Base-by-base conservation (phyloP, 2,888 invertebrate species). In the Ectropis crepuscularia region DNA sequence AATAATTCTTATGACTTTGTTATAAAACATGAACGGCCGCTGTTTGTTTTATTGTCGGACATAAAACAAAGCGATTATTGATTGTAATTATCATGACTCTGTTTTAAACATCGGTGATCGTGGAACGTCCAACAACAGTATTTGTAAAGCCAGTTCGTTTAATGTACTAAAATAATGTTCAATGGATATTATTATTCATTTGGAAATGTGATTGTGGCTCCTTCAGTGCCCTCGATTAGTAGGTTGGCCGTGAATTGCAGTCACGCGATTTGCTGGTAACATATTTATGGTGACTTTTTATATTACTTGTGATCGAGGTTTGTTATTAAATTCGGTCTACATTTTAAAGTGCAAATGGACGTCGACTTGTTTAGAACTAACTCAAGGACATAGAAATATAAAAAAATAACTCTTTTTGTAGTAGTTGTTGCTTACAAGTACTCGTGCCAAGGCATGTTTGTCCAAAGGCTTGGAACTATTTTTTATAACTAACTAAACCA, bases 51-150 rank as follows among this genome's bases (percentile, higher is more conserved):
- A 73, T 61, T 49, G 39, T 28, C 6, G 16, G 39, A 39, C 47
- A 55, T 55, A 39, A 45, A 54, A 55, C 49, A 39, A 50, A 55
- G 54, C 45, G 79, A 83, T 89, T 89, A 90, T 90, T 90, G 89
- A 90, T 90, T 87, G 87, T 88, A 90, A 89, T 90, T 87, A 89
- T 86, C 82, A 87, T 87, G 85, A 86, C 83, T 83, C 82, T 59
- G 41, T 57, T 62, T 68, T 51, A 61, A 66, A 69, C 55, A 60
- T 47, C 63, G 45, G 38, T 53, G 47, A 66, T 12, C 38, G 9
- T 6, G 6, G 9, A 5, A 9, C 0, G 8, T n/a, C 48, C 10
- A 48, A 48, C n/a, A 28, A 28, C 16, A 28, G 2, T 4, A 28
- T 28, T 28, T 28, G 16, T 28, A 28, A 28, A 28, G 16, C 4